Base-by-base conservation (phyloP, 1,140 invertebrate species). In the Phymastichus coffea region DNA sequence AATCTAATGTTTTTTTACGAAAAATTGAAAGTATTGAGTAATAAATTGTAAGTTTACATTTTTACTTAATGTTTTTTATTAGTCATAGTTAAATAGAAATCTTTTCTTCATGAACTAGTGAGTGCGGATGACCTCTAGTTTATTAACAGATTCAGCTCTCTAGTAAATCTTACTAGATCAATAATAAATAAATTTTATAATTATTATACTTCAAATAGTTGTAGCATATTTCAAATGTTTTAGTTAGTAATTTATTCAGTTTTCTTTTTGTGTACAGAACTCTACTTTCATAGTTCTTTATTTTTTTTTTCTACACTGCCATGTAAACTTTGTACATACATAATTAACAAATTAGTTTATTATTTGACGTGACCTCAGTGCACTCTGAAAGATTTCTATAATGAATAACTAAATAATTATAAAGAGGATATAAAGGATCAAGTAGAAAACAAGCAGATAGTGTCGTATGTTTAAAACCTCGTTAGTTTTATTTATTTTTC, bases 291-390 rank as follows among this genome's bases (percentile, higher is more conserved):
- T n/a, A n/a, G n/a, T 51, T 23, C 20, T 25, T 30, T 40, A 22
- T 44, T 59, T 63, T 37, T 38, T 23, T 57, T 63, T 59, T 68
- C 62, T 70, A 59, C 63, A 65, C 28, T 47, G 46, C 47, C 60
- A 38, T 72, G 66, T 71, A 71, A 70, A 70, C 65, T 63, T 69
- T 72, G 70, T 72, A 72, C 59, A 72, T 72, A 72, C 64, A 72
- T 46, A 59, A 59, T 48, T 37, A 33, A 41, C 37, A 38, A 23
- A 59, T 12, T 56, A 56, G 23, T 52, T 56, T 47, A 38, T 46
- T 51, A 44, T 40, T 61, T 63, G 8, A 53, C 33, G 10, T 44
- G 12, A 52, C 30, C 26, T 35, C 9, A 17, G 41, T 51, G 26
- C 40, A 46, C 15, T 46, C 1, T 46, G 37, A 47, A 38, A 35